Evolutionary conservation across 2,797 vertebrate genomes (phyloP), one percentile per base, ranked within the genome.

Genomic region (Enteromius viviparus): DNA sequence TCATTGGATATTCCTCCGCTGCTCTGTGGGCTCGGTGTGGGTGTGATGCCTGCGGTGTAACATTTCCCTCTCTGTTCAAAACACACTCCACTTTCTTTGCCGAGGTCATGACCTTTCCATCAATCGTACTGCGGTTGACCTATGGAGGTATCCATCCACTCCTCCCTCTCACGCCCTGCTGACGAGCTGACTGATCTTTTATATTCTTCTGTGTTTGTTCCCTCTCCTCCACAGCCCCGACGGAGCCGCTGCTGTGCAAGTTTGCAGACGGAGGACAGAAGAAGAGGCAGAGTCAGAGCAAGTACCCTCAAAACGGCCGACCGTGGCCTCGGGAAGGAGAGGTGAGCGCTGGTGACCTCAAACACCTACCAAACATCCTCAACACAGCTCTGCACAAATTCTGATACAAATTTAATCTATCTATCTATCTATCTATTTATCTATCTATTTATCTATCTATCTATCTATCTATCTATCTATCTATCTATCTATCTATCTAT

Each of bases 251-350:
- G 94, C 95, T 99, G 94, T 99, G 98, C 94, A 99, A 99, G 95
- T 99, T 99, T 91, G 98, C 98, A 89, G 98, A 99, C 79, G 98
- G 98, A 92, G 98, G 98, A 88, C 98, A 99, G 94, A 99, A 99
- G 93, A 99, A 99, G 93, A 94, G 98, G 83, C 98, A 98, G 94
- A 98, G 96, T 94, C 98, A 98, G 95, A 96, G 96, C 93, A 99
- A 99, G 94, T 99, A 99, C 91, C 97, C 97, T 86, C 98, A 99
- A 91, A 99, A 99, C 85, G 97, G 98, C 85, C 96, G 97, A 91
- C 96, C 96, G 1, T 99, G 98, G 98, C 96, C 96, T 90, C 94
- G 97, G 91, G 98, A 99, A 90, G 98, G 97, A 95, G 98, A 99
- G 95, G 98, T 98, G 92, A 97, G 96, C 68, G 65, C 55, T 71